Evolutionary conservation across 2,888 invertebrate species (phyloP).

Genomic region (Cheilosia variabilis): DNA sequence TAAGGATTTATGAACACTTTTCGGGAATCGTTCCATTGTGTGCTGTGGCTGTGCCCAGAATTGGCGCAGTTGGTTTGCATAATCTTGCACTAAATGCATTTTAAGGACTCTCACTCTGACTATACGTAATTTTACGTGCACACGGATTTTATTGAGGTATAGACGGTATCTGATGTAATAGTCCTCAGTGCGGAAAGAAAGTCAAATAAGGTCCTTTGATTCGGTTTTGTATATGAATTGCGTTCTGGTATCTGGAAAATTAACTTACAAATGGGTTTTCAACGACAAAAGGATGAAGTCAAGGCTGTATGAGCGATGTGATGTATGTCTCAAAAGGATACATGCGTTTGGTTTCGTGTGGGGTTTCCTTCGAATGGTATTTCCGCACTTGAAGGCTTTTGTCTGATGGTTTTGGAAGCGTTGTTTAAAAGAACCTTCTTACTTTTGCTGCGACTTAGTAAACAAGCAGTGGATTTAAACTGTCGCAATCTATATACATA

Average conservation of each 20-base stretch:
- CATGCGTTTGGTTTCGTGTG: too few species aligned
- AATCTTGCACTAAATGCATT: slow-evolving; percentile 53
- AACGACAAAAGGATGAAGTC: slow-evolving; percentile 1
- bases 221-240: slow-evolving; percentile 46
- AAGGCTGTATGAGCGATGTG: slow-evolving; percentile 18
- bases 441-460: too few species aligned
- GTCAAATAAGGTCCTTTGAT: slow-evolving; percentile 65
- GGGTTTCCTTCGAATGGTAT: too few species aligned
- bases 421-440: too few species aligned
- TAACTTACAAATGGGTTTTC: slow-evolving; percentile 38
- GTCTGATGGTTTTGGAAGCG: too few species aligned
- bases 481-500: too few species aligned
- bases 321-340: too few species aligned
- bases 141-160: slow-evolving; percentile 48
- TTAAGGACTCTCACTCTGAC: slow-evolving; percentile 37
- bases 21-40: slow-evolving; percentile 56
- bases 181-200: slow-evolving; percentile 49
- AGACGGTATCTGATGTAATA: background rate
- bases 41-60: slow-evolving; percentile 45
- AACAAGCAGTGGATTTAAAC: too few species aligned
- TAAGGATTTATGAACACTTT: slow-evolving; percentile 61
- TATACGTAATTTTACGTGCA: slow-evolving; percentile 12
- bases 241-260: background rate
- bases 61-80: slow-evolving; percentile 66
- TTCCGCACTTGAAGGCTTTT: too few species aligned